These are phyloP conservation scores for human DNA, from an alignment of 2,113 vertebrate genomes.

Conservation along the genomic window GRCh38 chr9:1531501-1532000, in stretches of 20 bases:
- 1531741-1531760: constrained; percentile 42
- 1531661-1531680: constrained; percentile 49
- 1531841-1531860: neutral
- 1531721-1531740: constrained; percentile 60
- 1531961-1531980: neutral
- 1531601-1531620: constrained; percentile 56
- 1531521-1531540: constrained; percentile 37
- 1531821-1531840: neutral
- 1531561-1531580: constrained; percentile 64
- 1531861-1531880: neutral
- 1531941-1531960: neutral
- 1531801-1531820: neutral
- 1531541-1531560: constrained; percentile 56
- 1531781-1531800: neutral
- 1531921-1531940: neutral
- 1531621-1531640: constrained; percentile 51
- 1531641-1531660: constrained; percentile 42
- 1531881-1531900: neutral
- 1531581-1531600: constrained; percentile 55
- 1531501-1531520: neutral
- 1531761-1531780: constrained; percentile 38
- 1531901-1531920: neutral
- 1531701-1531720: constrained; percentile 67
- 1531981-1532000: neutral
- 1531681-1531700: constrained; percentile 66